Evolutionary conservation across 2,888 invertebrate genomes (phyloP), one percentile per base, ranked within the genome.

Genomic region (Gryllus longicercus): DNA sequence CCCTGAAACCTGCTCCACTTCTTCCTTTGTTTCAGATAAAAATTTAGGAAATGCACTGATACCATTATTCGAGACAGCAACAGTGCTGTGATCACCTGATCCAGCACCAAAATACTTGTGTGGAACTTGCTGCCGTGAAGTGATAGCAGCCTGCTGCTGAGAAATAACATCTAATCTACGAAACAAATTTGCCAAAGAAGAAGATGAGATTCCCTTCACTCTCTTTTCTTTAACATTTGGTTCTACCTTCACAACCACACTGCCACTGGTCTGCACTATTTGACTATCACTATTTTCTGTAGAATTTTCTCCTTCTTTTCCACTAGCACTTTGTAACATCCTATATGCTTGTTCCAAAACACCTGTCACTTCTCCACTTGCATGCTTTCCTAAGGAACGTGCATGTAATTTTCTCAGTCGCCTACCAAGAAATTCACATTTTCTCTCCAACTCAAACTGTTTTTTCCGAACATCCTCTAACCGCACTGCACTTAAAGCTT

Each of bases 331-430:
- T 16, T 80, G 80, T 38, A 81, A 76, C 74, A 78, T 78, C 51
- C 78, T 75, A 82, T 94, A 93, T 50, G 93, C 93, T 85, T 92
- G 90, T 82, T 94, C 93, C 83, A 94, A 91, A 80, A 95, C 91
- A 10, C 94, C 94, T 38, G 92, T 90, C 16, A 94, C 91, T 86
- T 97, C 96, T 83, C 94, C 93, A 79, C 94, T 92, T 50, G 93
- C 89, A 86, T 96, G 95, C 82, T 92, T 92, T 10, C 95, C 94
- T 86, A 95, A 90, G 63, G 92, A 89, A 79, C 92, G 90, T 0
- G 93, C 91, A 86, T 96, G 95, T 49, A 95, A 87, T 85, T 95
- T 94, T 18, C 94, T 89, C 81, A 95, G 87, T 82, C 96, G 90
- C 83, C 95, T 89, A 84, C 93, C 86, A 79, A 96, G 87, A 85